A percentile compares a stretch with the other conserved stretches of the same genome.
Conservation (phyloP, 2,113 vertebrate genomes). For the Gasterosteus aculeatus region DNA sequence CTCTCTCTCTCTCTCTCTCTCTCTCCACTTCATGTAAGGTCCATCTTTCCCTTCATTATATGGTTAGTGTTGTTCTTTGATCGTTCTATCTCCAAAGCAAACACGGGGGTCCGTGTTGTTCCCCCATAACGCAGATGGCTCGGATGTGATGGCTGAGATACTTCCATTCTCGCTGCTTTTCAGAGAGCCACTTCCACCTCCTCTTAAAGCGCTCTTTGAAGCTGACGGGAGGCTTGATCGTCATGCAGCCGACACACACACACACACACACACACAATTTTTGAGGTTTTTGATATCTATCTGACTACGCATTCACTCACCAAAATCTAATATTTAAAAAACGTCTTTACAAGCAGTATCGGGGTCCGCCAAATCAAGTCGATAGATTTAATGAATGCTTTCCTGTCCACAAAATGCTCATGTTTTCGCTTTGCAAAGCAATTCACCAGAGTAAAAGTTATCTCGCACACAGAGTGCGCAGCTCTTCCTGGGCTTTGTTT, state of each 20-base stretch:
- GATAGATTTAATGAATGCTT: conserved; percentile 65
- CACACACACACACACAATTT: not conserved
- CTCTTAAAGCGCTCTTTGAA: conserved; percentile 79
- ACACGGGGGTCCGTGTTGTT: conserved; percentile 76
- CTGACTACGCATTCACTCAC: not conserved
- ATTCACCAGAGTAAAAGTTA: conserved; percentile 58
- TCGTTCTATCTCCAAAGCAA: conserved; percentile 81
- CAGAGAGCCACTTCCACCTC: conserved; percentile 67
- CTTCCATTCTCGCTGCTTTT: conserved; percentile 70
- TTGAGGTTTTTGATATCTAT: not conserved
- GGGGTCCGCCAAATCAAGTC: conserved; percentile 55
- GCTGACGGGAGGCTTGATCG: conserved; percentile 67
- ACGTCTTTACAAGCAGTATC: conserved; percentile 14
- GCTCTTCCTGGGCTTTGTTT: conserved; percentile 73
- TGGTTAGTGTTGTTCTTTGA: conserved; percentile 82
- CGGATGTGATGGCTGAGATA: conserved; percentile 73
- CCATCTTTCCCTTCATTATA: conserved; percentile 79
- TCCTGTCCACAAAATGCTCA: conserved; percentile 60
- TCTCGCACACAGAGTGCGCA: conserved; percentile 62
- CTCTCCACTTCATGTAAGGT: conserved; percentile 68
- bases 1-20: conserved; percentile 24
- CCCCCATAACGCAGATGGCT: conserved; percentile 71
- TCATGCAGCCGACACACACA: conserved; percentile 31
- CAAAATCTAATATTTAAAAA: too few relatives aligned
- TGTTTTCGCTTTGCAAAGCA: conserved; percentile 52